Evolutionary conservation across 2,113 vertebrate species (phyloP), one percentile per base, ranked within the genome.

Genomic region (Eulacestoma nigropectus): DNA sequence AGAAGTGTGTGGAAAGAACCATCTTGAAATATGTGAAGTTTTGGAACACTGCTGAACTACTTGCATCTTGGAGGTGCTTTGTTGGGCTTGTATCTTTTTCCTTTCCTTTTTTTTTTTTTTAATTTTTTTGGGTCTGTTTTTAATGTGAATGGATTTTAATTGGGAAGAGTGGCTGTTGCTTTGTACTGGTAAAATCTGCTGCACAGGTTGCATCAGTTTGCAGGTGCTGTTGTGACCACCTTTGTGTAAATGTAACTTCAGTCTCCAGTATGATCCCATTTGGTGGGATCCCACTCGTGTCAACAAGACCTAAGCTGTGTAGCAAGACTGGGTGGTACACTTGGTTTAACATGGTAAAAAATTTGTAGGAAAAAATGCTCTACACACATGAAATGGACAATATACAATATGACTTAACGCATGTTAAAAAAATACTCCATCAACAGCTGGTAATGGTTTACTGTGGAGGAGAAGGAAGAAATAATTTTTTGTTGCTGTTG

Each of bases 401-500:
- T 83, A 47, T 74, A 85, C 75, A 96, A 93, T 60, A 73, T 81
- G 82, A 86, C 57, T 97, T 95, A 93, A 93, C 3, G 65, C 94
- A 60, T 89, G 70, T 92, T 96, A 79, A 87, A 89, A 84, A 84
- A 83, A 7, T 65, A 41, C 69, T 73, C 55, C 77, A 76, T 92
- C 83, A 59, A 76, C 96, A 96, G 92, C 90, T 95, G 96, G 95
- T 78, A 93, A 52, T 67, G 35, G 80, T 96, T 97, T 96, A n/a
- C 84, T 95, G 68, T 70, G 91, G 89, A 50, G 35, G 62, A 93
- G 91, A 92, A 90, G 44, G 87, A 93, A 95, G 79, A 94, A 93
- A 81, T 79, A 1, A n/a, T 57, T 94, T 96, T 95, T 94, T 91
- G 44, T 90, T 21, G 21, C 84, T 95, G 91, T 89, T 92, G 53